These are phyloP conservation scores for Cyphomyrus discorhynchus DNA, from an alignment of 2,113 vertebrate species.

Conservation along the genomic window DNA sequence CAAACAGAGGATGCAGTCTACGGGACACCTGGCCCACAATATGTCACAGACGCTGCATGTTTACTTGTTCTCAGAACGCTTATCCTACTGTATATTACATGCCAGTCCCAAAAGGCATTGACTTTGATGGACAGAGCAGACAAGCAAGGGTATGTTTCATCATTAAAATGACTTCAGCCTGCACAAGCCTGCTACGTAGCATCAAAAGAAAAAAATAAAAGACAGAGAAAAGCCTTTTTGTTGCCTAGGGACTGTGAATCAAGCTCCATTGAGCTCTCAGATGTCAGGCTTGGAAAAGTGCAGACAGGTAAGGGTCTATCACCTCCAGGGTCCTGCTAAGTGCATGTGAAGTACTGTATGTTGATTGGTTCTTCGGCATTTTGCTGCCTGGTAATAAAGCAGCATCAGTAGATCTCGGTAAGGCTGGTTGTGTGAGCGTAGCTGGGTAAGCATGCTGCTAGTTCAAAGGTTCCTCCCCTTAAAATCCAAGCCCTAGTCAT, in stretches of 20 bases:
- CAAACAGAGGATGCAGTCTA: not conserved
- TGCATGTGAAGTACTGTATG: not conserved
- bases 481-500: not conserved
- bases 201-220: not conserved
- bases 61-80: not conserved
- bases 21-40: not conserved
- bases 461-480: not conserved
- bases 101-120: not conserved
- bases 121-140: not conserved
- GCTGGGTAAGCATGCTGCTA: not conserved
- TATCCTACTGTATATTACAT: not conserved
- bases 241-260: not conserved
- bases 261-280: not conserved
- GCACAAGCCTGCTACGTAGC: not conserved
- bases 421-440: not conserved
- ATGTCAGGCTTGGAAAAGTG: not conserved
- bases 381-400: not conserved
- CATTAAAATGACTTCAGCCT: not conserved
- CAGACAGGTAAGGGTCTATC: not conserved
- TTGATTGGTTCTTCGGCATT: not conserved
- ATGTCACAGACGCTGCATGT: not conserved
- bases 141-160: not conserved
- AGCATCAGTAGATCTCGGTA: not conserved
- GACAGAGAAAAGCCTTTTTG: not conserved
- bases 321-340: not conserved